Conservation (phyloP, 2,113 vertebrate species). For the Corydoras maculifer region DNA sequence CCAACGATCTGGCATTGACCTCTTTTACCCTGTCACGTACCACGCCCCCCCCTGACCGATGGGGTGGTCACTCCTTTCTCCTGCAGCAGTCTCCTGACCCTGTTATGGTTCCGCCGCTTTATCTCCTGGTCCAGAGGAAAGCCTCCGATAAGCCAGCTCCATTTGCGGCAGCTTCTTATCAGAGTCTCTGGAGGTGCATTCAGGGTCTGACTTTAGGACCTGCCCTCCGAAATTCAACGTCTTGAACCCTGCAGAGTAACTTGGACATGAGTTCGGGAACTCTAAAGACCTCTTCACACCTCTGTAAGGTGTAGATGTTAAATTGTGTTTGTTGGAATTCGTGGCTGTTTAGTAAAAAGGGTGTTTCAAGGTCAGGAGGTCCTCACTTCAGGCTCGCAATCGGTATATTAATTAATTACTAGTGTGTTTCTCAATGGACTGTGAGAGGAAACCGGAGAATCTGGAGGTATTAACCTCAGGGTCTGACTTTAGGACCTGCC, state of each 20-base stretch:
- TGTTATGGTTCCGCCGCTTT: constrained; percentile 31
- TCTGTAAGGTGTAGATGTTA: too few relatives aligned
- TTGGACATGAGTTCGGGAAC: too few relatives aligned
- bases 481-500: not conserved
- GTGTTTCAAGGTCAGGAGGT: too few relatives aligned
- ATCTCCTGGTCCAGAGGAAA: constrained; percentile 34
- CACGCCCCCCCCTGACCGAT: not conserved
- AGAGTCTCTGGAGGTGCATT: constrained; percentile 27
- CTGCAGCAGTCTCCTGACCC: constrained; percentile 29
- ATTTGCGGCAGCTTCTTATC: constrained; percentile 35
- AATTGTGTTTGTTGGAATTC: too few relatives aligned
- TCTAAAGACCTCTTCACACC: too few relatives aligned
- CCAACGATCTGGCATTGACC: constrained; percentile 22
- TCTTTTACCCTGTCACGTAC: constrained; percentile 7
- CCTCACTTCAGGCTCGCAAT: too few relatives aligned
- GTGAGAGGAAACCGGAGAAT: constrained; percentile 16
- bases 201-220: not conserved
- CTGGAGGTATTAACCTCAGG: constrained; percentile 13
- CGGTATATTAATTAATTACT: too few relatives aligned
- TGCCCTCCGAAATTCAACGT: too few relatives aligned
- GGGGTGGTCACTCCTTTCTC: constrained; percentile 18
- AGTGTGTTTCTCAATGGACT: too few relatives aligned
- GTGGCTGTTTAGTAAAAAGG: too few relatives aligned
- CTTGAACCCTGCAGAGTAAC: too few relatives aligned
- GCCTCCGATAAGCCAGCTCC: constrained; percentile 19